Conservation (phyloP, 2,888 invertebrate genomes). For the Parelbella ahira region DNA sequence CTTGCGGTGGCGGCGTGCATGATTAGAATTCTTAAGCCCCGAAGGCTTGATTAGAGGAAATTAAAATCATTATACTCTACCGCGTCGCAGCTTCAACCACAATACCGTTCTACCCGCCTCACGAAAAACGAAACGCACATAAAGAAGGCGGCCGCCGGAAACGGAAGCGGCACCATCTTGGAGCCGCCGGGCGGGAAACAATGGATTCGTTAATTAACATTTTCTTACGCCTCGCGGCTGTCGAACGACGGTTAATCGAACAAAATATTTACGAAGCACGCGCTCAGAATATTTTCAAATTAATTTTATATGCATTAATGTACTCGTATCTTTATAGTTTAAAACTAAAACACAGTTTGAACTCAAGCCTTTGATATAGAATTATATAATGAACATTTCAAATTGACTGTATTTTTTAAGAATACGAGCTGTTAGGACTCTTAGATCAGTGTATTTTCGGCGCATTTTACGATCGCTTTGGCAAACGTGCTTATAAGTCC, state of each 20-base stretch:
- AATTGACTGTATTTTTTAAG: too few species aligned
- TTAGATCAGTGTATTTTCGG: too few species aligned
- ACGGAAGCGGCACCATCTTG: constrained; percentile 81
- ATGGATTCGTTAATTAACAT: constrained; percentile 89
- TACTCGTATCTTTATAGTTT: too few species aligned
- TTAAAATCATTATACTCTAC: constrained; percentile 79
- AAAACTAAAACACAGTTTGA: too few species aligned
- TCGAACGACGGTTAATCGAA: constrained; percentile 81
- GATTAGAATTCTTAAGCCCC: constrained; percentile 81
- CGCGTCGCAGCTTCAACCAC: constrained; percentile 59
- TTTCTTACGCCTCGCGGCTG: constrained; percentile 84
- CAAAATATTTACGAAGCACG: constrained; percentile 78
- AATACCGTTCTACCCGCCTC: constrained; percentile 63
- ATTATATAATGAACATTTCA: too few species aligned
- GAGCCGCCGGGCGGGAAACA: constrained; percentile 84
- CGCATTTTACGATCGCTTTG: too few species aligned
- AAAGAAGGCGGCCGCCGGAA: constrained; percentile 77
- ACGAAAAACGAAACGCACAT: constrained; percentile 78
- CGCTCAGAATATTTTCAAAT: constrained; percentile 57
- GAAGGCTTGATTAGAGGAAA: constrained; percentile 81
- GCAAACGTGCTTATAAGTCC: too few species aligned
- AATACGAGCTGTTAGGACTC: too few species aligned
- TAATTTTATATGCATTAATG: constrained; percentile 17
- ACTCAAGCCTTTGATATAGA: too few species aligned
- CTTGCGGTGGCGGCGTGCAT: constrained; percentile 57